Evolutionary conservation across 2,797 vertebrate genomes (phyloP), one percentile per base, ranked within the genome.

Genomic region (Mionectes olivaceus): DNA sequence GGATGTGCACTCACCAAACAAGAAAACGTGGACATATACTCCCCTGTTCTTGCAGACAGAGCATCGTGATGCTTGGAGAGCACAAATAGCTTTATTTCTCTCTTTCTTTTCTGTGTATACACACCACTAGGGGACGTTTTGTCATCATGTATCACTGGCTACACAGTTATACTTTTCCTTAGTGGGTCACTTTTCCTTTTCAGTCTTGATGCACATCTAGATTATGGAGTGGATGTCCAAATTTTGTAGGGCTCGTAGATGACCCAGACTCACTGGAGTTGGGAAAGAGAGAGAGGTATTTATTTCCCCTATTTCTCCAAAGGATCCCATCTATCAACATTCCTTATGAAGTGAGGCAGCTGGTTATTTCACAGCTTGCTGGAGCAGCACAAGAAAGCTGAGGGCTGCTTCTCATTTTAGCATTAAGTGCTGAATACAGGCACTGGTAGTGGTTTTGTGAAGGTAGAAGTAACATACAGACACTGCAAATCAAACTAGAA

Each of bases 361-460:
- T 91, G 82, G 75, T 89, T 92, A 91, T 89, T 95, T 94, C 91
- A 92, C 95, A 94, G 89, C 70, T 91, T 94, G 83, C 77, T 93
- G 87, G 63, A 92, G 94, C 92, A 95, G 61, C 59, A 33, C 18
- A 2, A 88, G 76, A 86, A 78, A 83, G 55, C 50, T 24, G 50
- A 91, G 77, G 44, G 32, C 65, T 88, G 78, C 39, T 46, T 92
- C 67, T 90, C n/a, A 5, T 65, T 93, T 92, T 47, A 28, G 64
- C 5, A 7, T 46, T 73, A 63, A 65, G 33, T 76, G 71, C 61
- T 2, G 3, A 77, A 91, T 46, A 61, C 37, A 52, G 63, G 30
- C 33, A n/a, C 25, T 68, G 52, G 15, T 89, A 28, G 71, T 53
- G 32, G 25, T 43, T 89, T 78, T 61, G 39, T 78, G 89, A 75